Conservation (phyloP, 2,888 invertebrate genomes). For the Ophonus ardosiacus region DNA sequence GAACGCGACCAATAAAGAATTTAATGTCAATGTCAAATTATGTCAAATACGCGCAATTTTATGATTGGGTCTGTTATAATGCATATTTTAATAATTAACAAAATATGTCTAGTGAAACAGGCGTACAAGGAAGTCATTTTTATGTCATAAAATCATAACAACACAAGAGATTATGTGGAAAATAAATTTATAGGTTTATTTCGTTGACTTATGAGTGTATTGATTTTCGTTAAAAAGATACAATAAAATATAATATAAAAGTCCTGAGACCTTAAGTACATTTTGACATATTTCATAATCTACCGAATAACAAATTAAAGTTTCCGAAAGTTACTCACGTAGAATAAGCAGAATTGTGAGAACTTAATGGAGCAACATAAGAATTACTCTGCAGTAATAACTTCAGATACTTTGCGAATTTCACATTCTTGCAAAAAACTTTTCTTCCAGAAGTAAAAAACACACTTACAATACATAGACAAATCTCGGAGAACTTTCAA, state of each 20-base stretch:
- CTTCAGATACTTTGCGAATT: conserved; percentile 7
- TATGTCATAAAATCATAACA: no score
- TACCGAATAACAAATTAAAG: conserved; percentile 6
- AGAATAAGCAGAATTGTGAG: conserved; percentile 30
- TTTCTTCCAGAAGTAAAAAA: not conserved
- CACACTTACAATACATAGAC: not conserved
- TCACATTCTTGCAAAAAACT: not conserved
- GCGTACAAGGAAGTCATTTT: no score
- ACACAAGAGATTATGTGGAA: not conserved
- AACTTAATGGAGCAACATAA: conserved; percentile 33
- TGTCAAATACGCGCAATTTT: no score
- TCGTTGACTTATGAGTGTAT: not conserved
- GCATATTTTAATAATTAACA: no score
- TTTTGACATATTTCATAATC: not conserved
- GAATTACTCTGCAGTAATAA: conserved; percentile 32
- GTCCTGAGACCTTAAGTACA: not conserved
- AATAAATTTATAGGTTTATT: not conserved
- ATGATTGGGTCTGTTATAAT: no score
- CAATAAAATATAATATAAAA: not conserved
- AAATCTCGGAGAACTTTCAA: not conserved
- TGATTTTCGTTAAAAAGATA: not conserved
- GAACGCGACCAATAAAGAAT: no score
- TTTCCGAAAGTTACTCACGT: not conserved
- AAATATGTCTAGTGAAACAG: no score
- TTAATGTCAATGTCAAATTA: no score